These are phyloP conservation scores for Drosophila sucinea DNA, from an alignment of 1,140 invertebrate species.

Conservation along the genomic window DNA sequence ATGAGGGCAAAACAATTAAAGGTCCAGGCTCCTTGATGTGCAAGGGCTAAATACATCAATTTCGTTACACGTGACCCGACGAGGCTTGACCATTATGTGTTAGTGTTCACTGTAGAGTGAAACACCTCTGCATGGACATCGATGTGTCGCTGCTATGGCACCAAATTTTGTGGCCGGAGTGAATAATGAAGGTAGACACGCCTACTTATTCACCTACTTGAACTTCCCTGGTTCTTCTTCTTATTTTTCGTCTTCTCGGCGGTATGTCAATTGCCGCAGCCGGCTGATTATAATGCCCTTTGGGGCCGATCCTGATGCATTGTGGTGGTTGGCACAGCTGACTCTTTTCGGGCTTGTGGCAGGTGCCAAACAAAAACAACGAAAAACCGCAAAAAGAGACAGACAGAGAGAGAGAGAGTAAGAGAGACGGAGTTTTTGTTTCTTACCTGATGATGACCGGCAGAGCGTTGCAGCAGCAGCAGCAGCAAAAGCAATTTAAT, in stretches of 20 bases:
- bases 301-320: conserved; percentile 20
- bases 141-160: conserved; percentile 4
- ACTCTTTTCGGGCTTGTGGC: conserved; percentile 61
- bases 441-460: conserved; percentile 43
- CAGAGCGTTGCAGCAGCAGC: conserved; percentile 49
- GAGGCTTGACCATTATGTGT: no score
- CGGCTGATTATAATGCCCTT: conserved; percentile 32
- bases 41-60: no score
- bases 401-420: background rate
- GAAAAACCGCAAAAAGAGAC: conserved; percentile 43
- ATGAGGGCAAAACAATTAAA: no score
- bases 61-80: no score
- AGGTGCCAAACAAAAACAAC: conserved; percentile 64
- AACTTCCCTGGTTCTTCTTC: background rate
- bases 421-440: conserved; percentile 15
- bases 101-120: no score
- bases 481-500: conserved; percentile 70
- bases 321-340: conserved; percentile 50
- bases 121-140: no score
- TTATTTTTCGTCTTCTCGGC: background rate
- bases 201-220: conserved; percentile 25
- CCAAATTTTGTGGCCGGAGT: conserved; percentile 31
- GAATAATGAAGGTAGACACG: conserved; percentile 63
- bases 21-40: no score
- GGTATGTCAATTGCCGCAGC: conserved; percentile 4